A percentile compares a stretch with the other conserved stretches of the same genome.
Evolutionary conservation across 2,113 vertebrate species (phyloP).

Genomic region (Rhea americana): DNA sequence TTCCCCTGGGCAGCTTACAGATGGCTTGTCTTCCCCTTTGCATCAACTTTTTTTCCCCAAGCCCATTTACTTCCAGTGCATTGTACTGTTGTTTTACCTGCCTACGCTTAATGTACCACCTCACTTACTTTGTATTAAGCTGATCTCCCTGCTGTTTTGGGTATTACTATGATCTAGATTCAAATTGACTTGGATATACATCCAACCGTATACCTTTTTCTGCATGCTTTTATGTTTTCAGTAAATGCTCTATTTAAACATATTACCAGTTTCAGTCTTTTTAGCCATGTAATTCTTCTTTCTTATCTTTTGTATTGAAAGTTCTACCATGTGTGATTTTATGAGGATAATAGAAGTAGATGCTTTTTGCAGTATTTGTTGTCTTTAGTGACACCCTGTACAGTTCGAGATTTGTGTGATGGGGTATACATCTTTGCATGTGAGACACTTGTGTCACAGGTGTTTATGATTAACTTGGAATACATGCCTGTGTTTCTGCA

Average conservation of each 20-base stretch:
- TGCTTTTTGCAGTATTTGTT: background rate
- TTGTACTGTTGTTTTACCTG: background rate
- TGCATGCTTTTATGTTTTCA: background rate
- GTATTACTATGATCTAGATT: background rate
- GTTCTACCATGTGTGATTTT: background rate
- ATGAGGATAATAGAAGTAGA: background rate
- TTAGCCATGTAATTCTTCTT: background rate
- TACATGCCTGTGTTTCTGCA: conserved; percentile 42
- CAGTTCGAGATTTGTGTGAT: background rate
- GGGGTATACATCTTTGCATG: background rate
- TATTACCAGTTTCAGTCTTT: background rate
- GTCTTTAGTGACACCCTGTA: background rate
- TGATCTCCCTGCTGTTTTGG: background rate
- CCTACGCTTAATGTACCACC: background rate
- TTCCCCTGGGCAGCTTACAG: conserved; percentile 55
- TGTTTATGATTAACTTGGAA: conserved; percentile 54
- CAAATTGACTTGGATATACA: background rate
- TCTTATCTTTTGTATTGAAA: background rate
- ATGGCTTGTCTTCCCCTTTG: conserved; percentile 37
- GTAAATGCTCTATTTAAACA: background rate
- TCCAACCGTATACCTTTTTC: background rate
- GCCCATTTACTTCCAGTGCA: conserved; percentile 43
- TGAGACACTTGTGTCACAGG: background rate
- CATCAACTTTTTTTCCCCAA: conserved; percentile 48
- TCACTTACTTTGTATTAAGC: conserved; percentile 44